Base-by-base conservation (phyloP, 2,797 vertebrate species). In the Microctenopoma steveboyesi region DNA sequence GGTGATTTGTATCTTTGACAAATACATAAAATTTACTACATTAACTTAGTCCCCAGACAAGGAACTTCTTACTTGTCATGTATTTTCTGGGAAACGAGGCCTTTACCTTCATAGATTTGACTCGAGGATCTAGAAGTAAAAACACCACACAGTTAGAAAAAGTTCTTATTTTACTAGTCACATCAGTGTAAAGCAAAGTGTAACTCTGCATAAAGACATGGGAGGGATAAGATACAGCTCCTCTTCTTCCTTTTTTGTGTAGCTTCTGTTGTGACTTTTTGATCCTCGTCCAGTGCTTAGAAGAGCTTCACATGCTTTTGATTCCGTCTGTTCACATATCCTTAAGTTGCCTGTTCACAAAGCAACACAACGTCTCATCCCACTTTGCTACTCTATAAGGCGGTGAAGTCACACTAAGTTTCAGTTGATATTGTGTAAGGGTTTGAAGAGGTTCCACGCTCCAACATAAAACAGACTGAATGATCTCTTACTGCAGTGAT, bases 1-100 rank as follows among this genome's bases (percentile, higher is more conserved):
- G 79, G 61, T 69, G 59, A 76, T 14, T 22, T 58, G 53, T 40
- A 16, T 64, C 25, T n/a, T 13, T n/a, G 49, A 12, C 25, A 27
- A 9, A 37, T 14, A 49, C 35, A 13, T 42, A 4, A 3, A 6
- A 25, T 13, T 39, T 40, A 14, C 7, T 33, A n/a, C 16, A n/a
- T 5, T 55, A 39, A 13, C 4, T 30, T 6, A 30, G 9, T 33
- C 28, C 2, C 5, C 25, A 33, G 12, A 14, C 11, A 25, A 9
- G 0, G 6, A 5, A 5, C 39, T 28, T 18, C 5, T n/a, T 13
- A 27, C 1, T 33, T 7, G 33, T 1, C 3, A 16, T 27, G 3
- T 22, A 52, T 0, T 13, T 16, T 30, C 1, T 14, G 33, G 5
- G 52, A 62, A 15, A 22, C 25, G 8, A 45, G 5, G 7, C 6